phyloP scores from a whole-genome alignment of 2,888 invertebrate genomes.

The Acanthosepion pharaonis region DNA sequence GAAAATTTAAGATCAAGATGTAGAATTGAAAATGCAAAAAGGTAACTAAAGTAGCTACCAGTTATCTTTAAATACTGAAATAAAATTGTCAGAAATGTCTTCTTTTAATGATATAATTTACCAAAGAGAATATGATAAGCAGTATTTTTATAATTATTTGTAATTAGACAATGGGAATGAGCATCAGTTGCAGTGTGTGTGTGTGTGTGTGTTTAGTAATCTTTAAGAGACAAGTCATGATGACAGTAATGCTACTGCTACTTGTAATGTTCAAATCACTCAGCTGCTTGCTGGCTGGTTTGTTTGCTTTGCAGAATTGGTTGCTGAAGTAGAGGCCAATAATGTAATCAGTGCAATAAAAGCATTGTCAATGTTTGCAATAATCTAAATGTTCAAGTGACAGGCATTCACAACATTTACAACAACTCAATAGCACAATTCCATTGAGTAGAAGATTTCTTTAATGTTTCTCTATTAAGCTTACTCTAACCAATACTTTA shows the following conservation, averaged over 20 bases:
- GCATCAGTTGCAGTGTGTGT: too few relatives aligned
- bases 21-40: too few relatives aligned
- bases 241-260: not conserved
- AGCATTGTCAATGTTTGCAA: slow-evolving; percentile 44
- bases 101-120: not conserved
- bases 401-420: not conserved
- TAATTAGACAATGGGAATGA: not conserved
- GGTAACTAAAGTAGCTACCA: too few relatives aligned
- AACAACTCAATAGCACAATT: slow-evolving; percentile 14
- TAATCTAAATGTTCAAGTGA: not conserved
- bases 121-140: not conserved
- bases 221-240: not conserved
- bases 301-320: not conserved
- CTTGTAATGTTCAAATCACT: not conserved
- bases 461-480: not conserved
- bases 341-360: not conserved
- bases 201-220: not conserved
- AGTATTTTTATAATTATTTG: not conserved
- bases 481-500: not conserved
- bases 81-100: not conserved
- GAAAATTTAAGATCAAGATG: too few relatives aligned
- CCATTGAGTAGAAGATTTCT: not conserved
- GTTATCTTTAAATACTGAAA: too few relatives aligned
- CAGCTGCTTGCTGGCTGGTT: not conserved
- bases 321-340: slow-evolving; percentile 4